Base-by-base conservation (phyloP, 2,113 vertebrate genomes). In the Hucho hucho region DNA sequence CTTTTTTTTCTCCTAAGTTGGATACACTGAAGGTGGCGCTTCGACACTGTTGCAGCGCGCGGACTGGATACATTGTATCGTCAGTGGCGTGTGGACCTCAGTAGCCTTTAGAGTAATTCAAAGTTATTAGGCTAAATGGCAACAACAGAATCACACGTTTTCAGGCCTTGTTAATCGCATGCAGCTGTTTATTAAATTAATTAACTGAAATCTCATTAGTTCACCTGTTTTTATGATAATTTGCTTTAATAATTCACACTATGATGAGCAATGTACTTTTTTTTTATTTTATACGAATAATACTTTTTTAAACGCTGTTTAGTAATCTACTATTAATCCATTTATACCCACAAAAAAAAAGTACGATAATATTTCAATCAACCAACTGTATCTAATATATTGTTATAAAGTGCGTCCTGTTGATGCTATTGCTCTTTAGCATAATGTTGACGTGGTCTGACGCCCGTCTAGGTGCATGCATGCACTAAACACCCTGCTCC, bases 21-120 rank as follows among this genome's bases (percentile, higher is more conserved):
- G 79, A 89, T 87, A 92, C 95, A 67, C 26, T 29, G 65, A 94
- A 95, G 94, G 94, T 94, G 95, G 95, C 95, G 95, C 95, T 93
- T 94, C 88, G 88, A 94, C 91, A 94, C 94, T 92, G 81, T 90
- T 76, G 70, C 84, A 90, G 69, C 83, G 73, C 66, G 6, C 22
- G 79, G 81, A 80, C 71, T 81, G 83, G 77, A 69, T 75, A 83
- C 79, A 68, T 79, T 75, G 47, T 49, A 28, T 67, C 64, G 32
- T 75, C 11, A 80, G 46, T 76, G 80, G 75, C 76, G 79, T 63
- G 84, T 84, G 37, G 73, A 46, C 72, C 12, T 69, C 20, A 77
- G 64, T 43, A 61, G 69, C 70, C 20, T 11, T 25, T 47, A 70
- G 70, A 56, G 11, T 13, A 24, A 75, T 82, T 78, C 65, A 13